Evolutionary conservation across 2,888 invertebrate genomes (phyloP).

Genomic region (Hydraecia micacea): DNA sequence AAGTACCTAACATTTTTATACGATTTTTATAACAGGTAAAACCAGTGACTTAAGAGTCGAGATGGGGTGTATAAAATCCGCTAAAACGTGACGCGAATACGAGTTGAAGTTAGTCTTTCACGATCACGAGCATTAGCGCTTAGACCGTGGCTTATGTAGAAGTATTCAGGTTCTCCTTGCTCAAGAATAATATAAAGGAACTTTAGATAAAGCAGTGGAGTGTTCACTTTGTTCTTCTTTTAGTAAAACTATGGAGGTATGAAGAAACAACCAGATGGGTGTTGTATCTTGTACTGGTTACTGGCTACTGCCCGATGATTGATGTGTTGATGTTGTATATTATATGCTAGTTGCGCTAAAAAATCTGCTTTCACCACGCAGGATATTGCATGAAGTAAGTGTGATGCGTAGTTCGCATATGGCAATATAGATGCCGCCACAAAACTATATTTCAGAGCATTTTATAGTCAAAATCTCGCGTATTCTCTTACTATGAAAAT

Average conservation of each 20-base stretch:
- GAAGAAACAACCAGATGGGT: background rate
- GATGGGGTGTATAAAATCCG: constrained; percentile 61
- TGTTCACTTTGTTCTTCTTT: background rate
- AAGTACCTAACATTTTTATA: constrained; percentile 28
- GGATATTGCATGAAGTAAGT: background rate
- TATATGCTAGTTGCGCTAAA: background rate
- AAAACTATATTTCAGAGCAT: background rate
- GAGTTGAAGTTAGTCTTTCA: constrained; percentile 23
- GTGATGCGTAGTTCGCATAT: background rate
- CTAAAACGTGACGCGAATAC: constrained; percentile 55
- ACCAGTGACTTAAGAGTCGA: constrained; percentile 48
- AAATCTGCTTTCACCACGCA: background rate
- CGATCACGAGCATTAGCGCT: constrained; percentile 34
- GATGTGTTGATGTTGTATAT: background rate
- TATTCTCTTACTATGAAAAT: too few relatives aligned
- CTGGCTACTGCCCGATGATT: too few relatives aligned
- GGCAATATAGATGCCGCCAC: background rate
- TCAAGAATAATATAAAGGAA: constrained; percentile 19
- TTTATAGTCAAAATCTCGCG: background rate
- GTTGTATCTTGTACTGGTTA: too few relatives aligned
- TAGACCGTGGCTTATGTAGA: constrained; percentile 37
- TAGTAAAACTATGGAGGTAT: background rate
- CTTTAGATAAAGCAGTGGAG: background rate
- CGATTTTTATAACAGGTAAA: constrained; percentile 52
- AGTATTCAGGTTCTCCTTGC: constrained; percentile 15